Percentiles rank a stretch among this genome's conserved stretches.
phyloP scores from a whole-genome alignment of 2,797 vertebrate species.

The Lepidocolaptes lacrymiger region DNA sequence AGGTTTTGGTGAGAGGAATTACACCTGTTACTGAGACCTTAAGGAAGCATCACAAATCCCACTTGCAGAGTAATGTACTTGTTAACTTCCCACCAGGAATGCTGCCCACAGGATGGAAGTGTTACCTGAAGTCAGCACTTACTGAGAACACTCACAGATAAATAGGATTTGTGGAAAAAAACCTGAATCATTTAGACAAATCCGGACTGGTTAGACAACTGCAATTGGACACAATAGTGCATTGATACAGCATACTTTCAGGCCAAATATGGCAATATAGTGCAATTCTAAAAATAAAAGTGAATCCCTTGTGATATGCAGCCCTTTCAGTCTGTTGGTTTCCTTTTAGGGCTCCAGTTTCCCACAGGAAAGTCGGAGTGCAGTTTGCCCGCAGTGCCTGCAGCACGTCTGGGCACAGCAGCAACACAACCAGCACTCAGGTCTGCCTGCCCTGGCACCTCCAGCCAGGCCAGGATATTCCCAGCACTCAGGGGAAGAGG shows the following conservation, averaged over 20 bases:
- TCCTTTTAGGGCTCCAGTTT: constrained; percentile 86
- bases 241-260: constrained; percentile 70
- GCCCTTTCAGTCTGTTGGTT: constrained; percentile 76
- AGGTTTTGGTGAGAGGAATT: not conserved
- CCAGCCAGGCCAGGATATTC: not conserved
- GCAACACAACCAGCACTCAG: not conserved
- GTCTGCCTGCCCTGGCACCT: not conserved
- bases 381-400: constrained; percentile 70
- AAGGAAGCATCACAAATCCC: not conserved
- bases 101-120: not conserved
- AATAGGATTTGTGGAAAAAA: not conserved
- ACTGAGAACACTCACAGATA: not conserved
- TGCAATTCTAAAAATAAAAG: constrained; percentile 83
- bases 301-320: constrained; percentile 80
- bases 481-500: not conserved
- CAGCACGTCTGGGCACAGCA: constrained; percentile 57
- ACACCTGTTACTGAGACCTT: not conserved
- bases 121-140: not conserved
- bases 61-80: not conserved
- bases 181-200: not conserved
- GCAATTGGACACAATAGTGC: constrained; percentile 68
- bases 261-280: constrained; percentile 84
- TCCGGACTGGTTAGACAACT: constrained; percentile 7
- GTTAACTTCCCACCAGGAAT: not conserved
- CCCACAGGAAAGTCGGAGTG: constrained; percentile 84